Evolutionary conservation across 2,113 vertebrate genomes (phyloP).

Genomic region (Labeo rohita): DNA sequence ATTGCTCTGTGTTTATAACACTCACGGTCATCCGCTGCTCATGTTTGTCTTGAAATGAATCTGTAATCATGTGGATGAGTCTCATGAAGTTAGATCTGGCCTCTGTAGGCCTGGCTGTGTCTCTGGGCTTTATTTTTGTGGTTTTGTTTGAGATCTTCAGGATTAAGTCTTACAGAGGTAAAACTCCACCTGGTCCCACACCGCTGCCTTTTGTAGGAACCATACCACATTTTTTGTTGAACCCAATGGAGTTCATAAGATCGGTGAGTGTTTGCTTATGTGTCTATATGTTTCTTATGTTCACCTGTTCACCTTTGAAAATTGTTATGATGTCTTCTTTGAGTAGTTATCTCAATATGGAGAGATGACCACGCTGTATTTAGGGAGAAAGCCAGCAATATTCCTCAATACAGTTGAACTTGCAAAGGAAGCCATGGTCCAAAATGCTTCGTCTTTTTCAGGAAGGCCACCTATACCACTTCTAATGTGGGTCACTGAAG

Average conservation of each 20-base stretch:
- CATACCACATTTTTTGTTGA: slow-evolving; percentile 23
- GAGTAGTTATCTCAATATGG: slow-evolving; percentile 54
- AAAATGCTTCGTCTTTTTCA: slow-evolving; percentile 48
- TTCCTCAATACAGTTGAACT: slow-evolving; percentile 47
- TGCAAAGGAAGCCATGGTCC: slow-evolving; percentile 50
- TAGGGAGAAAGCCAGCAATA: slow-evolving; percentile 43
- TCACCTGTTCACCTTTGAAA: not conserved
- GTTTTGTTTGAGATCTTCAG: slow-evolving; percentile 51
- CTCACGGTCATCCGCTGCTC: not conserved
- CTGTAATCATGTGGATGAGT: slow-evolving; percentile 45
- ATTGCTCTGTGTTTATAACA: not conserved
- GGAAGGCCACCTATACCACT: no score
- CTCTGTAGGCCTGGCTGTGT: not conserved
- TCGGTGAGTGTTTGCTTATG: slow-evolving; percentile 35
- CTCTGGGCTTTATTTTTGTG: slow-evolving; percentile 29
- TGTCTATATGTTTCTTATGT: not conserved
- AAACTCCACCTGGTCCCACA: slow-evolving; percentile 53
- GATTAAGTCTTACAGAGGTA: slow-evolving; percentile 26
- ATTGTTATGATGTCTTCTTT: not conserved
- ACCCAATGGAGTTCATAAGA: slow-evolving; percentile 24
- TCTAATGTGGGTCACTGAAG: no score
- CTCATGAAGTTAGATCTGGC: slow-evolving; percentile 32
- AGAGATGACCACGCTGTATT: slow-evolving; percentile 36
- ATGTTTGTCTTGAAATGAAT: not conserved
- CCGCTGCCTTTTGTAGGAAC: slow-evolving; percentile 53